These are phyloP conservation scores for Lithophane socia DNA, from an alignment of 2,888 invertebrate species.

Conservation along the genomic window DNA sequence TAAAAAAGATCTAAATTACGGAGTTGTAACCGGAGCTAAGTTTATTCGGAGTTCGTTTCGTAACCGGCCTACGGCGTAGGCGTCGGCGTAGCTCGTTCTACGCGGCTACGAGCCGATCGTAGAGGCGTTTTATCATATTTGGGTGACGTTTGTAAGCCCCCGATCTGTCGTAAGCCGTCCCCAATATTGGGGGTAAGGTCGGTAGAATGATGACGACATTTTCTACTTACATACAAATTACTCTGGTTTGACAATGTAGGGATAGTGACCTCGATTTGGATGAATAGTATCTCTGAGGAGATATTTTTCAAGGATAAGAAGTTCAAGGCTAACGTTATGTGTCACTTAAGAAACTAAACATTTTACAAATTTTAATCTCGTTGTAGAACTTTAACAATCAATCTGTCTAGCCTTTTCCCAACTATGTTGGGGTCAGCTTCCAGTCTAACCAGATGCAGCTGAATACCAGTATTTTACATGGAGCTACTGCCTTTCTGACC, in stretches of 20 bases:
- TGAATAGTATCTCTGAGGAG: slow-evolving; percentile 19
- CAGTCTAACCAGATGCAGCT: too few species aligned
- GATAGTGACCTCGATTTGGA: slow-evolving; percentile 36
- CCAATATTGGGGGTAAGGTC: slow-evolving; percentile 61
- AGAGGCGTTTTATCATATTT: slow-evolving; percentile 60
- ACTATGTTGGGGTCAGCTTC: too few species aligned
- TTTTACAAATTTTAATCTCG: not conserved
- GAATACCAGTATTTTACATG: too few species aligned
- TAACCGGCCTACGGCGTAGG: slow-evolving; percentile 63
- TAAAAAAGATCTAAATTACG: slow-evolving; percentile 54
- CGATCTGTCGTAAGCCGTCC: slow-evolving; percentile 61
- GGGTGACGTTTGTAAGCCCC: slow-evolving; percentile 52
- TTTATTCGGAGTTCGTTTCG: slow-evolving; percentile 52
- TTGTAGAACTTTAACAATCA: not conserved
- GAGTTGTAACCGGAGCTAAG: slow-evolving; percentile 43
- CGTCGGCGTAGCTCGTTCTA: slow-evolving; percentile 48
- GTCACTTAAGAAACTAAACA: not conserved
- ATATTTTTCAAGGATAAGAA: slow-evolving; percentile 38
- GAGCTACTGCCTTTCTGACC: too few species aligned
- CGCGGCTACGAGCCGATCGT: slow-evolving; percentile 53
- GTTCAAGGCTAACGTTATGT: slow-evolving; percentile 27
- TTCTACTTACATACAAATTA: slow-evolving; percentile 63
- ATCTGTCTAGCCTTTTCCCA: too few species aligned
- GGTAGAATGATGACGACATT: slow-evolving; percentile 56
- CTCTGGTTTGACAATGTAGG: slow-evolving; percentile 47